Percentiles rank a stretch among this genome's conserved stretches.
These are phyloP conservation scores for Drosophila algonquin DNA, from an alignment of 2,888 invertebrate genomes.

Conservation along the genomic window DNA sequence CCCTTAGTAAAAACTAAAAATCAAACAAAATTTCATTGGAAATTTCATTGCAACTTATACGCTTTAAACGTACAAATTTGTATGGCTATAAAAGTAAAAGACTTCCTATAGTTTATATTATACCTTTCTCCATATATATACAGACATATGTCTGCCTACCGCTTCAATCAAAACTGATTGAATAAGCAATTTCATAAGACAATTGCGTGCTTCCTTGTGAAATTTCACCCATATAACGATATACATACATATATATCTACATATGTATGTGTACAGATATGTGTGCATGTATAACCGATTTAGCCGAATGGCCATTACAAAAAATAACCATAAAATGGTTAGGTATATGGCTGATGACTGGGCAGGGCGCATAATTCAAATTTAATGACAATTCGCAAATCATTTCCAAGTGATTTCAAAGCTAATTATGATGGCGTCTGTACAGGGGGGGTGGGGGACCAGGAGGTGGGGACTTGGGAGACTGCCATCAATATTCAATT, in stretches of 20 bases:
- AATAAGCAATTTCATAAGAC: constrained; percentile 54
- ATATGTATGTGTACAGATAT: background rate
- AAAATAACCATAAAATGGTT: constrained; percentile 17
- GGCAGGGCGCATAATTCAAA: constrained; percentile 42
- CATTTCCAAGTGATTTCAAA: constrained; percentile 46
- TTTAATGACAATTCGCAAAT: constrained; percentile 52
- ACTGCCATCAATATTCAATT: constrained; percentile 73
- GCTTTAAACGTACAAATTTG: background rate
- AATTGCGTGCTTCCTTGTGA: constrained; percentile 73
- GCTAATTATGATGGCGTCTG: constrained; percentile 40
- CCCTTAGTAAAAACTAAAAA: background rate
- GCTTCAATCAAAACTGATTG: constrained; percentile 44
- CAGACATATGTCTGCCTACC: constrained; percentile 8
- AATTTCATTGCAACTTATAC: background rate
- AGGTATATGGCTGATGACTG: constrained; percentile 36
- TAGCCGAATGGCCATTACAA: constrained; percentile 31
- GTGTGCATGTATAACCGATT: background rate
- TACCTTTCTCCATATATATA: background rate
- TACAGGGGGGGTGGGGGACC: background rate
- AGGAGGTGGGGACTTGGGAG: background rate
- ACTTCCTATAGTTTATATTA: background rate
- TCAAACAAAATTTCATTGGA: background rate
- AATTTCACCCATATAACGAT: constrained; percentile 68
- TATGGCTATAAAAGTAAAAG: background rate
- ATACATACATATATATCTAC: constrained; percentile 17